phyloP scores from a whole-genome alignment of 2,113 vertebrate species.

The Poecilia latipinna region DNA sequence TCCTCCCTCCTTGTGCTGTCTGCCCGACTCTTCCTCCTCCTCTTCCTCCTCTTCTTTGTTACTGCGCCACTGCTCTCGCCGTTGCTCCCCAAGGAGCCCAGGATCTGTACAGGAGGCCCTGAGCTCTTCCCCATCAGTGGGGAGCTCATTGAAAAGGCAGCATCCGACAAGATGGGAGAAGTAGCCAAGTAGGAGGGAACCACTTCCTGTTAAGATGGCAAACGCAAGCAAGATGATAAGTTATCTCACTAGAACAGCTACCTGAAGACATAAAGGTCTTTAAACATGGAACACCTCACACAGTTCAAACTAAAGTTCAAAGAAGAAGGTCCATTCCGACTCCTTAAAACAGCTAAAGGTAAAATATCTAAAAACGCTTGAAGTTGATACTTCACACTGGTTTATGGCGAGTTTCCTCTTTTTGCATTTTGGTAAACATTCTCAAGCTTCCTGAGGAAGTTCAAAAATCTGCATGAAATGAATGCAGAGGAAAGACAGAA shows the following conservation, averaged over 20 bases:
- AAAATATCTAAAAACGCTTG: not conserved
- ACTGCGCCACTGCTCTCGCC: slow-evolving; percentile 66
- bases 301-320: too few relatives aligned
- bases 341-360: not conserved
- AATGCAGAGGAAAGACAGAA: too few relatives aligned
- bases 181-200: slow-evolving; percentile 92
- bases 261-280: not conserved
- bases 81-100: slow-evolving; percentile 39
- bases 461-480: not conserved
- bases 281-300: not conserved
- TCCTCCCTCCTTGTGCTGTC: slow-evolving; percentile 89
- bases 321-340: not conserved
- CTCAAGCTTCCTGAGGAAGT: not conserved
- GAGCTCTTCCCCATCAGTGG: slow-evolving; percentile 82
- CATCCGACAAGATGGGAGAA: slow-evolving; percentile 91
- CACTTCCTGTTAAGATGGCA: slow-evolving; percentile 80
- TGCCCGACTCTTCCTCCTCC: slow-evolving; percentile 87
- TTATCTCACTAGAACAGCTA: not conserved
- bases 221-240: slow-evolving; percentile 7
- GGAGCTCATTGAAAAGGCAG: slow-evolving; percentile 82
- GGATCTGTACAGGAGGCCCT: slow-evolving; percentile 70
- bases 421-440: too few relatives aligned
- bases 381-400: too few relatives aligned
- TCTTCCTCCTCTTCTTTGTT: slow-evolving; percentile 89
- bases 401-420: too few relatives aligned